Conservation (phyloP, 2,113 vertebrate genomes). For the Pachycephala philippinensis region DNA sequence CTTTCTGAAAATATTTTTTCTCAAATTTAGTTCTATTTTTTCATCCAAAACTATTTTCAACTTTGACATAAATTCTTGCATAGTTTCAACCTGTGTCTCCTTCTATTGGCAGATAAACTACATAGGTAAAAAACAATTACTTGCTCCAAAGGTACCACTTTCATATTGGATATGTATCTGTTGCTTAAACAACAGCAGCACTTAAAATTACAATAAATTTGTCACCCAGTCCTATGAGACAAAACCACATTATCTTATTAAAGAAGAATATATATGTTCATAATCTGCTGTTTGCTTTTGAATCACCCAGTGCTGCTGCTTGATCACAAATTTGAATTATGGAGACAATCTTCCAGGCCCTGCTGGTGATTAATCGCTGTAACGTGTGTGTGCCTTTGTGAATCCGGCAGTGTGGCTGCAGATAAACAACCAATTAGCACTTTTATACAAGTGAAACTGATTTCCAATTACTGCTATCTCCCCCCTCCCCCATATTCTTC, state of each 20-base stretch:
- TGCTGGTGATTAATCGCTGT: neutral
- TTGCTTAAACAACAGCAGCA: neutral
- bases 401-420: neutral
- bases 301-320: neutral
- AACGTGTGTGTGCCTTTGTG: neutral
- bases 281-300: neutral
- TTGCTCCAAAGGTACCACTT: neutral
- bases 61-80: neutral
- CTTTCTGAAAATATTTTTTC: neutral
- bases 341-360: neutral
- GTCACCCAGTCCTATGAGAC: neutral
- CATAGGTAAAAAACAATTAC: neutral
- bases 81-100: neutral
- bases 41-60: neutral
- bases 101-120: neutral
- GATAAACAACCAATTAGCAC: neutral
- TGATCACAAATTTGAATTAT: neutral
- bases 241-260: neutral
- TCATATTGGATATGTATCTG: neutral
- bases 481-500: neutral
- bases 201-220: neutral
- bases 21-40: neutral
- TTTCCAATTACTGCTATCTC: neutral
- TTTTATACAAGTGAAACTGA: neutral
- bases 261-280: neutral